Evolutionary conservation across 1,140 invertebrate species (phyloP), one percentile per base, ranked within the genome.

Genomic region (Dendroctonus ponderosae): DNA sequence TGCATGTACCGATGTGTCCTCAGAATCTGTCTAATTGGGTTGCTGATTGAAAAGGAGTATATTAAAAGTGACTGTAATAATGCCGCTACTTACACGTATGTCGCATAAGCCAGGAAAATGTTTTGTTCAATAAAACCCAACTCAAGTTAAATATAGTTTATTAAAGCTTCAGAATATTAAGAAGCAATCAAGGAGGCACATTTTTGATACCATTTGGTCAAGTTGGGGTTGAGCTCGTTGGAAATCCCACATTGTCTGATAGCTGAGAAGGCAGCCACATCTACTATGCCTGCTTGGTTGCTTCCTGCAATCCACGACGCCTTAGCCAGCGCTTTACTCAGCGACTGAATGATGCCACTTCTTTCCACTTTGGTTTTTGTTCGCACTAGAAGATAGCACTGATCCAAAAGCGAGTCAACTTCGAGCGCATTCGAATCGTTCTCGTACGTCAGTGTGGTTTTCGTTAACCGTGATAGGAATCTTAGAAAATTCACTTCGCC

Each of bases 1-100:
- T 99, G 58, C 96, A 97, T 78, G 98, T 99, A 79, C 96, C 96
- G 65, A 93, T 97, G 50, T 98, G 97, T 85, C 69, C 70, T 5
- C 49, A 63, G 14, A 73, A 77, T 66, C 49, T 77, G 41, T 76
- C 76, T 57, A 76, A 73, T 77, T 56, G 76, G 76, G 62, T 50
- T 72, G 37, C 61, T 77, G 5, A 76, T 77, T 41, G 76, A 76
- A 48, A 69, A 74, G 14, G 76, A 77, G 42, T 77, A 76, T 60
- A 72, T 77, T 11, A 70, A 71, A 44, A 66, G 75, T 15, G 73
- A 77, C 65, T 66, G 69, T 51, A 68, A 75, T n/a, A 72, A 77
- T 71, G 51, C 67, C 26, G 66, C 65, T 51, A 57, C 60, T 57
- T 77, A 77, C 66, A 73, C 69, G 62, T 77, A 77, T 67, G 67